These are phyloP conservation scores for Furnarius figulus DNA, from an alignment of 2,113 vertebrate genomes.

Conservation along the genomic window DNA sequence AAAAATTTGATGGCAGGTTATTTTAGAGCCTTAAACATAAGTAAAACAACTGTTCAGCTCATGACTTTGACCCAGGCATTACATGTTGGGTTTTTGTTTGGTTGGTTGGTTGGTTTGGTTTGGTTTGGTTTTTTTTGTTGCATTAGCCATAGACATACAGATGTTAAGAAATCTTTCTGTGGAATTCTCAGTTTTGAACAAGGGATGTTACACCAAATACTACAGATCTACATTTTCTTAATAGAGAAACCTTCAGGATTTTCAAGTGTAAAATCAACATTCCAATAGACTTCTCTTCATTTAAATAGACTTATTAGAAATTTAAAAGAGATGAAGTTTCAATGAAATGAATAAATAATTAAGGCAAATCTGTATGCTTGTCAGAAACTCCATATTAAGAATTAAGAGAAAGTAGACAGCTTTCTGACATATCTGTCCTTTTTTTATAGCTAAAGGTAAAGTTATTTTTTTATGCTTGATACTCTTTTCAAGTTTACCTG, in stretches of 20 bases:
- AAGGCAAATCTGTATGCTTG: conserved; percentile 81
- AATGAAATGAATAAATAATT: conserved; percentile 84
- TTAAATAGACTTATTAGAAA: conserved; percentile 83
- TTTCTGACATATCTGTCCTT: conserved; percentile 72
- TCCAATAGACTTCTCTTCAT: conserved; percentile 75
- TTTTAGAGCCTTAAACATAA: no score
- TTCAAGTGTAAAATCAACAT: conserved; percentile 74
- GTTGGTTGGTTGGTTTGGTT: no score
- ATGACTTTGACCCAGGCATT: no score
- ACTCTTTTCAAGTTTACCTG: conserved; percentile 78
- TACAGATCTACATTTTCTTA: background rate
- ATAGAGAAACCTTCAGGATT: conserved; percentile 50
- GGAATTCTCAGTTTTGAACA: background rate
- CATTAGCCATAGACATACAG: background rate
- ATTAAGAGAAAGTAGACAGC: conserved; percentile 72
- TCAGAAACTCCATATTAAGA: conserved; percentile 76
- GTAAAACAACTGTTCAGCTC: no score
- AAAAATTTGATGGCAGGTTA: no score
- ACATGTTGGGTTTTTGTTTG: no score
- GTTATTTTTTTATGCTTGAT: conserved; percentile 65
- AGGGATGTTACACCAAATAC: background rate
- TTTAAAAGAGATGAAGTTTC: conserved; percentile 81
- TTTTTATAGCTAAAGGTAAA: conserved; percentile 70
- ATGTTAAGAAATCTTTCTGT: background rate
- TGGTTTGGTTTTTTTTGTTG: background rate